phyloP scores from a whole-genome alignment of 2,113 vertebrate species.

The Brachirus orientalis region DNA sequence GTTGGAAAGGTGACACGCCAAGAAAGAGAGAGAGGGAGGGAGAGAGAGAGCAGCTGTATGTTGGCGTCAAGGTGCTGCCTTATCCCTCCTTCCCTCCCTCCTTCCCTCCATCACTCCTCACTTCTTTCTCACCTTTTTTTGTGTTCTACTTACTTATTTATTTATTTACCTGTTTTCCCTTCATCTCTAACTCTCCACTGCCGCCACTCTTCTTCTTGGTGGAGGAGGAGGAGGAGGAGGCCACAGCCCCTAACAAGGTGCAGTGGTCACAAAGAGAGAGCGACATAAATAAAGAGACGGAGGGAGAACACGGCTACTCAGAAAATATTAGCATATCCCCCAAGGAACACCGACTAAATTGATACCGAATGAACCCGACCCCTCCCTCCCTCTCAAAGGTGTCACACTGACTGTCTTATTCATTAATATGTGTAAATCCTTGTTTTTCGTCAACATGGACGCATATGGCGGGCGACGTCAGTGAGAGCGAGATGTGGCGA shows the following conservation, averaged over 20 bases:
- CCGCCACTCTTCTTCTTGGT: constrained; percentile 74
- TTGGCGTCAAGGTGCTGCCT: constrained; percentile 95
- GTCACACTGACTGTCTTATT: constrained; percentile 89
- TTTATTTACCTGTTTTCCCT: constrained; percentile 53
- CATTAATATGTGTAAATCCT: constrained; percentile 97
- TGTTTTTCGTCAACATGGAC: constrained; percentile 71
- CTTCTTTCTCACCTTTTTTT: constrained; percentile 37
- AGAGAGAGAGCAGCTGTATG: constrained; percentile 97
- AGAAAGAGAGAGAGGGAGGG: constrained; percentile 81
- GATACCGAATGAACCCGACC: constrained; percentile 76
- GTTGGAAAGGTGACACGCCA: constrained; percentile 94
- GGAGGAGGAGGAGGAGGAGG: constrained; percentile 88
- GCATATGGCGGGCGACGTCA: constrained; percentile 31
- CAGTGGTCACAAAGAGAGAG: constrained; percentile 90
- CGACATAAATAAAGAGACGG: constrained; percentile 89
- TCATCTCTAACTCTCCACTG: constrained; percentile 51
- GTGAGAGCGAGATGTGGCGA: constrained; percentile 19
- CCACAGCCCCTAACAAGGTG: constrained; percentile 95
- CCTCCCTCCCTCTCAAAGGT: constrained; percentile 72
- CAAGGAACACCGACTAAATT: constrained; percentile 94
- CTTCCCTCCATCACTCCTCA: constrained; percentile 70
- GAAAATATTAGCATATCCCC: constrained; percentile 83
- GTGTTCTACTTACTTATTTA: constrained; percentile 70
- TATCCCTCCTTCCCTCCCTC: constrained; percentile 52
- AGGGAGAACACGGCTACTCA: constrained; percentile 83